These are phyloP conservation scores for Lycaon pictus DNA, from an alignment of 2,113 vertebrate genomes.

Conservation along the genomic window DNA sequence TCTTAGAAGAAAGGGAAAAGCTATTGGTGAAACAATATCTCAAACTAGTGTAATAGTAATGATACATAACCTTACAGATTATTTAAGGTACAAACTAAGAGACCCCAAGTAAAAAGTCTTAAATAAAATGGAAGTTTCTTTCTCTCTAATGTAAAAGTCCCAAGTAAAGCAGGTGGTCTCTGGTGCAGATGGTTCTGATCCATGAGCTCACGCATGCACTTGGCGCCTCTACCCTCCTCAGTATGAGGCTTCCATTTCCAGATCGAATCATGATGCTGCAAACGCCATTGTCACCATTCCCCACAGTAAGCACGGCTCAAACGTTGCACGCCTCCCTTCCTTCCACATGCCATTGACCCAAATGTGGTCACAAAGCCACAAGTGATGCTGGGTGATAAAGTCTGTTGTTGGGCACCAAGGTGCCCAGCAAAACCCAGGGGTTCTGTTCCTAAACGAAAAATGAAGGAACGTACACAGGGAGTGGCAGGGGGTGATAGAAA, in stretches of 20 bases:
- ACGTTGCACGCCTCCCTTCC: background rate
- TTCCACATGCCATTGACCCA: background rate
- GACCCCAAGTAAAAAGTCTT: background rate
- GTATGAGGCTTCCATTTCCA: background rate
- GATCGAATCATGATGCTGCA: background rate
- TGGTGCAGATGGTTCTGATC: background rate
- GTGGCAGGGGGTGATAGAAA: background rate
- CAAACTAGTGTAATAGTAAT: background rate
- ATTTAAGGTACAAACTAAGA: background rate
- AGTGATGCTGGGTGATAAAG: background rate
- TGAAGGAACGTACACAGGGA: background rate
- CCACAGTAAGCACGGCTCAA: background rate
- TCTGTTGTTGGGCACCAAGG: fast-evolving
- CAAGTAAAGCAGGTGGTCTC: background rate
- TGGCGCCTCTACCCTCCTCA: background rate
- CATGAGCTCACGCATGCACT: background rate
- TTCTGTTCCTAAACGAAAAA: background rate
- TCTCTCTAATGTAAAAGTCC: background rate
- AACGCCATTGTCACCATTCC: background rate
- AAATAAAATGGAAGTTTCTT: background rate
- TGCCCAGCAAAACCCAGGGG: background rate
- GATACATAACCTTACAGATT: background rate
- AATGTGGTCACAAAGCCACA: background rate
- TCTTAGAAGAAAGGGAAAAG: constrained; percentile 5
- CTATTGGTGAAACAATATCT: background rate